Conservation (phyloP, 2,113 vertebrate genomes). For the Oncorhynchus clarkii region DNA sequence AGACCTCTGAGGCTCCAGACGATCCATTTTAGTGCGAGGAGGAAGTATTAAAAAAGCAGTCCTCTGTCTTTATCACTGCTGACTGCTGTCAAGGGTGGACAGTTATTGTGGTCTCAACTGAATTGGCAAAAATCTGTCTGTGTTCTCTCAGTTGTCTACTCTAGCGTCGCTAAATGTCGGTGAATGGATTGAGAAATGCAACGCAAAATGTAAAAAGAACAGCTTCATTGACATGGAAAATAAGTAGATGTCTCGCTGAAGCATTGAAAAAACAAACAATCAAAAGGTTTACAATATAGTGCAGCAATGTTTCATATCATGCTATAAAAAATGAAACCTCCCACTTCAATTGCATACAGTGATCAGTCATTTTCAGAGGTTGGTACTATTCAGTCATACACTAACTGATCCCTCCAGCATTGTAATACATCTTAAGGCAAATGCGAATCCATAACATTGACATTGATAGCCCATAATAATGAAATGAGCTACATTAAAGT, state of each 20-base stretch:
- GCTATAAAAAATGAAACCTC: neutral
- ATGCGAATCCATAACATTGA: slow-evolving; percentile 29
- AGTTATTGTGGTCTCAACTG: neutral
- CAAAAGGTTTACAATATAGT: neutral
- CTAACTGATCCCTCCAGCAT: neutral
- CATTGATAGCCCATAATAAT: slow-evolving; percentile 6
- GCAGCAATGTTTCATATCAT: neutral
- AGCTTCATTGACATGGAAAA: slow-evolving; percentile 20
- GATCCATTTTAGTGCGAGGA: neutral
- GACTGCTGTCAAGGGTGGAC: slow-evolving; percentile 18
- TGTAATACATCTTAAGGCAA: slow-evolving; percentile 1
- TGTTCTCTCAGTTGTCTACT: neutral
- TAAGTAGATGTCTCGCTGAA: neutral
- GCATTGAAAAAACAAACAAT: neutral
- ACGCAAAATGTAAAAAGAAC: neutral
- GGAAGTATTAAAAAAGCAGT: slow-evolving; percentile 13
- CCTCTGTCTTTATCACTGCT: slow-evolving; percentile 10
- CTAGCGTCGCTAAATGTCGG: neutral
- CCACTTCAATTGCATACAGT: neutral
- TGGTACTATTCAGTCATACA: neutral
- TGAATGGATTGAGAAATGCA: neutral
- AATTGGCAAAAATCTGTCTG: neutral
- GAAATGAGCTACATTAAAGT: slow-evolving; percentile 29
- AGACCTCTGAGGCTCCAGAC: slow-evolving; percentile 7
- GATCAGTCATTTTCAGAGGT: neutral